Evolutionary conservation across 2,797 vertebrate species (phyloP), one percentile per base, ranked within the genome.

Genomic region (Microhierax caerulescens): DNA sequence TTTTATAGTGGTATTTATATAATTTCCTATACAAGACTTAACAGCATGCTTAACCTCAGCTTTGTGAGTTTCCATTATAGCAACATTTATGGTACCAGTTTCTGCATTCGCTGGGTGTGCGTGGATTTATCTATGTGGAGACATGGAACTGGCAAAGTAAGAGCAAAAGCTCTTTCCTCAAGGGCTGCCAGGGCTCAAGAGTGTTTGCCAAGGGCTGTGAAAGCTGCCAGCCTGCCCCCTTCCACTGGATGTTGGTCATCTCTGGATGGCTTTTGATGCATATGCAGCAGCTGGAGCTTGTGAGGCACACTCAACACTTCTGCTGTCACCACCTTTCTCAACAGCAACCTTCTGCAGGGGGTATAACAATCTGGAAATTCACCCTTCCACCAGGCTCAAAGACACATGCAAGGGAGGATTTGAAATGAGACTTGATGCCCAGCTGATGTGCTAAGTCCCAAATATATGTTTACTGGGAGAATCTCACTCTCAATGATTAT

Each of bases 401-500:
- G 4, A 34, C 61, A 79, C 25, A 54, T 53, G 27, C 50, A 77
- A 67, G 37, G 20, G 32, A 74, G 36, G 30, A 41, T 82, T 51
- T 73, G 75, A 75, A 75, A 78, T 30, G 57, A 85, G 45, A 63
- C 21, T 41, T 53, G 69, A 39, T 77, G 24, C 39, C 64, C 75
- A 83, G 54, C 27, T 89, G 63, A 74, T 39, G 53, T 7, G 14
- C 45, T 73, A 37, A 90, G 20, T 54, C 30, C 5, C 4, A 82
- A 19, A 48, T 51, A 84, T 24, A 50, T 63, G 74, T 94, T 90
- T 79, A 11, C 61, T 89, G 43, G 48, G 57, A 81, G 39, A 80
- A 75, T 70, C 28, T 91, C 69, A 36, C 22, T 82, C 41, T 96
- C 60, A 67, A 10, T 74, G 28, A 27, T 83, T 85, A 81, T 93